These are phyloP conservation scores for Eupeodes luniger DNA, from an alignment of 2,888 invertebrate species.

Conservation along the genomic window DNA sequence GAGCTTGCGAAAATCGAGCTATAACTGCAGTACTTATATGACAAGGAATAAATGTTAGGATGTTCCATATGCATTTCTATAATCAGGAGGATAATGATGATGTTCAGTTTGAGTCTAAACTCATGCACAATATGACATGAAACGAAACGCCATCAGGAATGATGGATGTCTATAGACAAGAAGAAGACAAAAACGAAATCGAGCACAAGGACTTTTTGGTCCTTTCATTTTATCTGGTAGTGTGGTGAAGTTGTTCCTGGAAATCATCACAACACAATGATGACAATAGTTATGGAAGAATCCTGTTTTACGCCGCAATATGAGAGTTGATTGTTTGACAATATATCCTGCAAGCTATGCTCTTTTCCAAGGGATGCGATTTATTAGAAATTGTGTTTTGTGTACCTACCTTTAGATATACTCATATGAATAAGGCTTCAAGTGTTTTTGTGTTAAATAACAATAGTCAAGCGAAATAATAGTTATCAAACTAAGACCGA, in stretches of 20 bases:
- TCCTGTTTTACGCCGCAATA: slow-evolving; percentile 37
- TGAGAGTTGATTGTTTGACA: slow-evolving; percentile 38
- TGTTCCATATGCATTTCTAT: slow-evolving; percentile 67
- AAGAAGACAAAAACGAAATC: slow-evolving; percentile 60
- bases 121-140: slow-evolving; percentile 70
- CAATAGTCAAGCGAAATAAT: slow-evolving; percentile 63
- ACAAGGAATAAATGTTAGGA: slow-evolving; percentile 71
- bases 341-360: slow-evolving; percentile 19
- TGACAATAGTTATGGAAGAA: slow-evolving; percentile 38
- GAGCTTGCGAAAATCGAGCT: slow-evolving; percentile 30
- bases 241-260: slow-evolving; percentile 35
- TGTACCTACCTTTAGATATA: not conserved
- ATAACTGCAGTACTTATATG: slow-evolving; percentile 65
- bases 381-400: slow-evolving; percentile 66
- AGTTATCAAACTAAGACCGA: slow-evolving; percentile 62
- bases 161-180: slow-evolving; percentile 64
- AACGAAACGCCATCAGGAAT: slow-evolving; percentile 49
- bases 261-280: slow-evolving; percentile 30
- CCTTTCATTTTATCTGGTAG: slow-evolving; percentile 48
- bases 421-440: slow-evolving; percentile 30
- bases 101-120: slow-evolving; percentile 72
- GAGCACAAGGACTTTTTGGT: slow-evolving; percentile 58
- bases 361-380: slow-evolving; percentile 59
- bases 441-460: slow-evolving; percentile 61
- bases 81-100: slow-evolving; percentile 70